phyloP scores from a whole-genome alignment of 2,888 invertebrate genomes.

The Acrobasis suavella region DNA sequence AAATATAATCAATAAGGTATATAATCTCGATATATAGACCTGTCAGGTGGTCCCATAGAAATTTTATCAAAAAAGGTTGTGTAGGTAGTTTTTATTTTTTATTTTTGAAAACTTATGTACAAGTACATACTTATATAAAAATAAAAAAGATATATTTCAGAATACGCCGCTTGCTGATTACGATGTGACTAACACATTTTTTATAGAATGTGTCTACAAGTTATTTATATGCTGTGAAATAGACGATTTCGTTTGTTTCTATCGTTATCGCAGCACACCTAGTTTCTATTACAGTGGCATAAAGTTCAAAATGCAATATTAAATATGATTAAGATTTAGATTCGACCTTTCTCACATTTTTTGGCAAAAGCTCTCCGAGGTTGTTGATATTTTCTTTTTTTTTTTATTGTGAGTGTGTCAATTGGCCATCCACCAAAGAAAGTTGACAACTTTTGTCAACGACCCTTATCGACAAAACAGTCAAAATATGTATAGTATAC shows the following conservation, averaged over 20 bases:
- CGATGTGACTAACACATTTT: slow-evolving; percentile 22
- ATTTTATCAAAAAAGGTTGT: too few relatives aligned
- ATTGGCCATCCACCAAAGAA: background rate
- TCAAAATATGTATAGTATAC: background rate
- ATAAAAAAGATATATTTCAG: background rate
- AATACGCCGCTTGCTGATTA: slow-evolving; percentile 16
- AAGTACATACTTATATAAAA: too few relatives aligned
- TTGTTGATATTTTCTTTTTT: background rate
- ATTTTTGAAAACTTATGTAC: too few relatives aligned
- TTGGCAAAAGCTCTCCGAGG: background rate
- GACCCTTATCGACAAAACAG: background rate
- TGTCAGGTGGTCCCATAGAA: too few relatives aligned
- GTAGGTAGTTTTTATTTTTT: too few relatives aligned
- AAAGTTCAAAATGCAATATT: background rate
- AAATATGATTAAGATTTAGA: background rate
- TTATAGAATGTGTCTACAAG: slow-evolving; percentile 22
- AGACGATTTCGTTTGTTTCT: slow-evolving; percentile 17
- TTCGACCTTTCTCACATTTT: background rate
- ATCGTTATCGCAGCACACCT: background rate
- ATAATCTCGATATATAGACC: too few relatives aligned
- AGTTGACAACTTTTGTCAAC: background rate
- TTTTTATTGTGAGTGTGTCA: background rate
- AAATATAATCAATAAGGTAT: too few relatives aligned
- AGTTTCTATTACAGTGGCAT: background rate
- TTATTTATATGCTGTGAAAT: slow-evolving; percentile 26